Evolutionary conservation across 2,888 invertebrate genomes (phyloP), one percentile per base, ranked within the genome.

Genomic region (Trichopria drosophilae): DNA sequence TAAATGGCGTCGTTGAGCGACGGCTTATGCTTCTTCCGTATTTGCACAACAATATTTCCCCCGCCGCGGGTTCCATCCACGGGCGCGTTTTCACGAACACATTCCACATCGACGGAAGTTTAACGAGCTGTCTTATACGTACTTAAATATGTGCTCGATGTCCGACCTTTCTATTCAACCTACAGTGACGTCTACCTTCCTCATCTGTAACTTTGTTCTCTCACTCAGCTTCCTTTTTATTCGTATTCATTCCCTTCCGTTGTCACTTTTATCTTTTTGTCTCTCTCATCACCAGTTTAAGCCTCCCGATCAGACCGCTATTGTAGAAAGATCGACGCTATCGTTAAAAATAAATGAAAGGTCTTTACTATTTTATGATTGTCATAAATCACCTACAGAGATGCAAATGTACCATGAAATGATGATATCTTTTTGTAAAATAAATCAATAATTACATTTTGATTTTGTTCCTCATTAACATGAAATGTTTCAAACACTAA

Each of bases 1-100:
- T 66, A 66, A 64, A 67, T 61, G 57, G 61, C 40, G 23, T 36
- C 40, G 48, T 26, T 44, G 45, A 55, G 49, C 52, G 54, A 49
- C 48, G 51, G 47, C 57, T 52, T 56, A 54, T 40, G 50, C 53
- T 53, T 59, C 62, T 59, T 55, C 55, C 60, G 59, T 68, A 63
- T 65, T 68, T 63, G 61, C 64, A 51, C 65, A 62, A 66, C 63
- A 63, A 67, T 42, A 42, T 68, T 64, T 61, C 64, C 56, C 55
- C 51, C 40, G 61, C 56, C 50, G 55, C 47, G 31, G 52, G 58
- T 62, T 56, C 53, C 57, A 59, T 61, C 57, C 58, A 48, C 51
- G 47, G 55, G 55, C 55, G 45, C 22, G 7, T 42, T 6, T 12
- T 6, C 19, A 20, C 37, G 6, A 31, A 6, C 13, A 24, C 31